Base-by-base conservation (phyloP, 1,140 invertebrate genomes). In the Rhopalosiphum padi region DNA sequence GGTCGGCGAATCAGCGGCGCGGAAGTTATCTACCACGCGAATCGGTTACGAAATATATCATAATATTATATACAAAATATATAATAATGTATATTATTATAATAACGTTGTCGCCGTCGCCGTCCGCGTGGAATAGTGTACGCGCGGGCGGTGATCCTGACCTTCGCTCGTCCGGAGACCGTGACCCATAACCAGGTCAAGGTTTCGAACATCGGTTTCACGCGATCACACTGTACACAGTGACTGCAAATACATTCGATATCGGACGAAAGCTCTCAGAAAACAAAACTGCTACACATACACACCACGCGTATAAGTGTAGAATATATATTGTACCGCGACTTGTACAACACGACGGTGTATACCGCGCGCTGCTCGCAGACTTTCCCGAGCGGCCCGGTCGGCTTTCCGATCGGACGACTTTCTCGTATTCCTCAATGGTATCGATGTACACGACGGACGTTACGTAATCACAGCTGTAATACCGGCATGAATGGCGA, bases 171-270 rank as follows among this genome's bases (percentile, higher is more conserved):
- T 53, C 35, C 77, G 48, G 18, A 93, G 91, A 93, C 91, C 91
- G 82, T 93, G 91, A 93, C 91, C 91, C 91, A 21, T 43, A 93
- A 93, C 5, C 46, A 30, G 46, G 91, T 93, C 91, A 93, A 93
- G 91, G 91, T 85, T 93, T 48, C 48, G 88, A 77, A 77, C 53
- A 41, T 55, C 51, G 51, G 88, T 41, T 41, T 83, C 91, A 30
- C 48, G 18, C 55, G 85, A 37, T 4, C 87, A n/a, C n/a, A 41
- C 22, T 25, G 25, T 30, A 30, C 30, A 22, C 30, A 9, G 48
- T 21, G 48, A 51, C 48, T 51, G 15, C n/a, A n/a, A n/a, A 87
- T 30, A 21, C 46, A 35, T 48, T n/a, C 30, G 41, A 25, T 87
- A 48, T 51, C n/a, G 0, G 2, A 55, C 15, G 35, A 55, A 89